phyloP scores from a whole-genome alignment of 1,140 invertebrate species.

The Ylistrum balloti region DNA sequence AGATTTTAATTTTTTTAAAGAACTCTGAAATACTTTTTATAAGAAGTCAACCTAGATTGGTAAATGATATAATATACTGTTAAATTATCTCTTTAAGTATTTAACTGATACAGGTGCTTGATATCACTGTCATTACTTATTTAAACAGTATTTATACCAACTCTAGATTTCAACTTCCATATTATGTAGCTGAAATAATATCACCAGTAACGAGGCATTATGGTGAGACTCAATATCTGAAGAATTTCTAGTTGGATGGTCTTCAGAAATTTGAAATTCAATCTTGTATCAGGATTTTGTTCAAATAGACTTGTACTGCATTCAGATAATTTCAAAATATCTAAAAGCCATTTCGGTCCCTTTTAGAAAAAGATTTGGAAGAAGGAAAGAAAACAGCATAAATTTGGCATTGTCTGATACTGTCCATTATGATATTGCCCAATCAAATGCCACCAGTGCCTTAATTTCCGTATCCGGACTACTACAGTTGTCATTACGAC shows the following conservation, averaged over 20 bases:
- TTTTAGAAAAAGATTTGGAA: background rate
- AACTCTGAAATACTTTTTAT: no score
- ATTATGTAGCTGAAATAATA: no score
- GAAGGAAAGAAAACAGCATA: background rate
- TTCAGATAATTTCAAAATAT: background rate
- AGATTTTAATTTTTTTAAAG: no score
- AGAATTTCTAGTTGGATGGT: background rate
- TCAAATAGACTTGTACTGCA: background rate
- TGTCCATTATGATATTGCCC: constrained; percentile 19
- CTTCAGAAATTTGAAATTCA: background rate
- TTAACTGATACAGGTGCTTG: no score
- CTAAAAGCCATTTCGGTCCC: background rate
- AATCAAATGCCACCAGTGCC: constrained; percentile 22
- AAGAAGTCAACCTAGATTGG: no score
- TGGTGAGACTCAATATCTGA: background rate
- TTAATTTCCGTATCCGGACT: constrained; percentile 23
- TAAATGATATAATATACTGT: no score
- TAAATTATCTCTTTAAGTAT: no score
- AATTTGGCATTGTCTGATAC: background rate
- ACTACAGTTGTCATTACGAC: constrained; percentile 28
- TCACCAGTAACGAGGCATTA: no score
- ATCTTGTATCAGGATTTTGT: no score
- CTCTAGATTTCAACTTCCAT: no score
- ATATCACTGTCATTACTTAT: no score
- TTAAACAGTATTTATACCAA: no score